Conservation (phyloP, 2,113 vertebrate species). For the Crotalus tigris region DNA sequence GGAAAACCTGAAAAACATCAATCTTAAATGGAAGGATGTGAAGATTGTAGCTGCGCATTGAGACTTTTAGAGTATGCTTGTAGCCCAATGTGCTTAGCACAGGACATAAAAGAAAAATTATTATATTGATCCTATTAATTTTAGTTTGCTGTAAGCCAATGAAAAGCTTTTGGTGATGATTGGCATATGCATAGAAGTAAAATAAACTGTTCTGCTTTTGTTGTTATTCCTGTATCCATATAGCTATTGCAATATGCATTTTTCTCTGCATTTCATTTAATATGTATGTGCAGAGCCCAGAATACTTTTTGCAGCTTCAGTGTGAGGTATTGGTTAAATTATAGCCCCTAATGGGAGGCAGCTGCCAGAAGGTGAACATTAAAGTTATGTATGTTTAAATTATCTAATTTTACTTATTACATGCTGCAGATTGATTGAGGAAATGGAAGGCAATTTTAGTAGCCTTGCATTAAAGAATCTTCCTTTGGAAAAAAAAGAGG, state of each 20-base stretch:
- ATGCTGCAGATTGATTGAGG: conserved; percentile 73
- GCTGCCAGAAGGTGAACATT: conserved; percentile 63
- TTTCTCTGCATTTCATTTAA: conserved; percentile 37
- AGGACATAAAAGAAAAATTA: background rate
- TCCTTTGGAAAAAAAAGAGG: conserved; percentile 48
- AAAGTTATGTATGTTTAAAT: conserved; percentile 70
- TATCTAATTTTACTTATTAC: conserved; percentile 71
- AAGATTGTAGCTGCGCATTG: background rate
- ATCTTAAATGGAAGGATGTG: background rate
- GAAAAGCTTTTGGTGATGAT: background rate
- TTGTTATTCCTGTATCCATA: background rate
- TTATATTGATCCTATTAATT: background rate
- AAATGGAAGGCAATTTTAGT: conserved; percentile 71
- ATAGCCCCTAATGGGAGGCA: conserved; percentile 67
- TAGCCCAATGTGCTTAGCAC: background rate
- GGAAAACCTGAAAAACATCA: background rate
- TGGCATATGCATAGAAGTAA: background rate
- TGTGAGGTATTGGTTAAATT: conserved; percentile 69
- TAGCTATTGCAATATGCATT: conserved; percentile 16
- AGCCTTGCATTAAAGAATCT: conserved; percentile 66
- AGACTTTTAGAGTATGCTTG: background rate
- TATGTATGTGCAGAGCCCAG: conserved; percentile 58
- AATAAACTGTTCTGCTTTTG: background rate
- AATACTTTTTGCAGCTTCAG: conserved; percentile 66
- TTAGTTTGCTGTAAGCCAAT: background rate